Conservation (phyloP, 2,888 invertebrate genomes). For the Gymnoscelis rufifasciata region DNA sequence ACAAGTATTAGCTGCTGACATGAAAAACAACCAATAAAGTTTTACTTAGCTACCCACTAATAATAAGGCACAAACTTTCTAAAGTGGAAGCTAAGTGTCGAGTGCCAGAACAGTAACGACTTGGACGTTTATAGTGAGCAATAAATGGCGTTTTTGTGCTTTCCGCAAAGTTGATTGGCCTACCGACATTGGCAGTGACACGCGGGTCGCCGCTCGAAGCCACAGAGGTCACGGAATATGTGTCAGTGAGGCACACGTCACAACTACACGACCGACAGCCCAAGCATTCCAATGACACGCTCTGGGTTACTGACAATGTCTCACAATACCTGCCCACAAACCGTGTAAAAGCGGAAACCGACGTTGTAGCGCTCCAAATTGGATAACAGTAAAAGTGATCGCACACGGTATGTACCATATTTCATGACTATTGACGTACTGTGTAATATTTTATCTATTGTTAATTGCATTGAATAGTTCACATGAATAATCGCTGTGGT, state of each 20-base stretch:
- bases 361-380: constrained; percentile 71
- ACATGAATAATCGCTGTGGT: constrained; percentile 18
- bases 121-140: background rate
- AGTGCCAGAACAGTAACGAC: constrained; percentile 2
- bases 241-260: constrained; percentile 60
- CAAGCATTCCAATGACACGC: constrained; percentile 58
- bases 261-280: constrained; percentile 25
- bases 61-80: background rate
- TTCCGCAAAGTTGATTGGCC: constrained; percentile 12
- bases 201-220: constrained; percentile 18
- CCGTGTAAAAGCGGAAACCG: constrained; percentile 76
- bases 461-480: constrained; percentile 36
- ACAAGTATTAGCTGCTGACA: too few species aligned
- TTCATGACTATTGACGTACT: constrained; percentile 57
- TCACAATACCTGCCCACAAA: constrained; percentile 56
- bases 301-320: constrained; percentile 65
- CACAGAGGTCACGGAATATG: constrained; percentile 44
- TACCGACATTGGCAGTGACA: constrained; percentile 15
- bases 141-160: constrained; percentile 1
- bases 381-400: constrained; percentile 78
- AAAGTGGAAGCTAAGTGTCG: background rate
- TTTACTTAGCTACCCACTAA: background rate
- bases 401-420: constrained; percentile 71
- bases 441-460: constrained; percentile 48
- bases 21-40: too few species aligned